A percentile compares a stretch with the other conserved stretches of the same genome.
Evolutionary conservation across 2,797 vertebrate genomes (phyloP).

Genomic region (Enteromius unitaeniatus): DNA sequence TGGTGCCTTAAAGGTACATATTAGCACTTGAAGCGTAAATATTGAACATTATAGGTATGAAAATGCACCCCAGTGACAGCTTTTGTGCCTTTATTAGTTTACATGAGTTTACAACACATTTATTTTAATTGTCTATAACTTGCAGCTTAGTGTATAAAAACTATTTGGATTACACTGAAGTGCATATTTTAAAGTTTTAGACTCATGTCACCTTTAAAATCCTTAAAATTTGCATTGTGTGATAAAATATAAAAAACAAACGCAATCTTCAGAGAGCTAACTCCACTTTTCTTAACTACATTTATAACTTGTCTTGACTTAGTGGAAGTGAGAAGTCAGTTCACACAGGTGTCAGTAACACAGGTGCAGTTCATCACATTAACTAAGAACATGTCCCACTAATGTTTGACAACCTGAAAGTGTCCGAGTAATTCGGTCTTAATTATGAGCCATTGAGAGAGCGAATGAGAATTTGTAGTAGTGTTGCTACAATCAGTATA

Average conservation of each 20-base stretch:
- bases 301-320: neutral
- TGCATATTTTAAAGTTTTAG: too few species aligned
- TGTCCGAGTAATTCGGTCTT: neutral
- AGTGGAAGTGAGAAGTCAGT: neutral
- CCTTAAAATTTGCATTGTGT: neutral
- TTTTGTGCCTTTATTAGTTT: too few species aligned
- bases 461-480: neutral
- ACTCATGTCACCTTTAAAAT: too few species aligned
- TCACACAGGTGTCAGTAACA: neutral
- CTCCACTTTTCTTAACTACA: neutral
- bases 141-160: too few species aligned
- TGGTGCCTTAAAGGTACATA: too few species aligned
- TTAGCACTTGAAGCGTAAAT: too few species aligned
- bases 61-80: too few species aligned
- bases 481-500: neutral
- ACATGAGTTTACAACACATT: too few species aligned
- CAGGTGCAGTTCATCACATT: constrained; percentile 7
- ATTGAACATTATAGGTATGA: too few species aligned
- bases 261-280: neutral
- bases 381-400: neutral
- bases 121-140: too few species aligned
- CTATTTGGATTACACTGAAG: too few species aligned
- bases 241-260: neutral
- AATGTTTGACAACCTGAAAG: constrained; percentile 6
- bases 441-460: constrained; percentile 17